phyloP scores from a whole-genome alignment of 1,140 invertebrate species.

The Steinernema feltiae region DNA sequence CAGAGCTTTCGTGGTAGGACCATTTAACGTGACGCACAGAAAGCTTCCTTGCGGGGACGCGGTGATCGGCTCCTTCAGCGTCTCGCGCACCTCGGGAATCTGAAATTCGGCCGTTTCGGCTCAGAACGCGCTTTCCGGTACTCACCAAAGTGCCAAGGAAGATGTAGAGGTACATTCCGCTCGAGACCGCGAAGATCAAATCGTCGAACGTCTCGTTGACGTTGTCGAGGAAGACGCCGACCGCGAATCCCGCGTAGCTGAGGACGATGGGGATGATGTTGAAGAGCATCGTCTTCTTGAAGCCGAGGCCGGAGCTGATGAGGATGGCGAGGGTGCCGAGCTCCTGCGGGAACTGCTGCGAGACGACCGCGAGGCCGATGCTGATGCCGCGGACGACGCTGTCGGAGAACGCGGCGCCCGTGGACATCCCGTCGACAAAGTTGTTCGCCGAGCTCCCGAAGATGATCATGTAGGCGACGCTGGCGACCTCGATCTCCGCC shows the following conservation, averaged over 20 bases:
- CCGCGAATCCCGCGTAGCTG: constrained; percentile 31
- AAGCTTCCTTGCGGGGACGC: too few species aligned
- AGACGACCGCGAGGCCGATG: constrained; percentile 67
- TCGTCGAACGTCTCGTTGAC: constrained; percentile 46
- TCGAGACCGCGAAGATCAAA: constrained; percentile 50
- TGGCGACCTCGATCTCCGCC: constrained; percentile 39
- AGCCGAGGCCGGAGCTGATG: constrained; percentile 43
- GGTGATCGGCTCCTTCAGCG: constrained; percentile 48
- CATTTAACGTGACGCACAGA: too few species aligned
- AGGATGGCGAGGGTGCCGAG: constrained; percentile 59
- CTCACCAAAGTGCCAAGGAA: constrained; percentile 50
- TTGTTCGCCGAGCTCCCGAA: constrained; percentile 39
- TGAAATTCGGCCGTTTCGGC: constrained; percentile 26
- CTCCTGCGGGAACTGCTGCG: constrained; percentile 70
- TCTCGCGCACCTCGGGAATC: constrained; percentile 53
- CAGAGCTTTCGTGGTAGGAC: too few species aligned
- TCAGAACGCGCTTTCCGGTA: too few species aligned
- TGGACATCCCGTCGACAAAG: constrained; percentile 69
- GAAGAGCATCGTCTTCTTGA: constrained; percentile 45
- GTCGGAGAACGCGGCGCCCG: constrained; percentile 68
- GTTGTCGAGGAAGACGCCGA: constrained; percentile 49
- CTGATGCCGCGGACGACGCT: constrained; percentile 65
- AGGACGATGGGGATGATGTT: constrained; percentile 47
- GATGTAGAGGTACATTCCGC: constrained; percentile 55
- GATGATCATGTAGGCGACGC: constrained; percentile 40